Evolutionary conservation across 2,888 invertebrate species (phyloP).

Genomic region (Drosophila emarginata): DNA sequence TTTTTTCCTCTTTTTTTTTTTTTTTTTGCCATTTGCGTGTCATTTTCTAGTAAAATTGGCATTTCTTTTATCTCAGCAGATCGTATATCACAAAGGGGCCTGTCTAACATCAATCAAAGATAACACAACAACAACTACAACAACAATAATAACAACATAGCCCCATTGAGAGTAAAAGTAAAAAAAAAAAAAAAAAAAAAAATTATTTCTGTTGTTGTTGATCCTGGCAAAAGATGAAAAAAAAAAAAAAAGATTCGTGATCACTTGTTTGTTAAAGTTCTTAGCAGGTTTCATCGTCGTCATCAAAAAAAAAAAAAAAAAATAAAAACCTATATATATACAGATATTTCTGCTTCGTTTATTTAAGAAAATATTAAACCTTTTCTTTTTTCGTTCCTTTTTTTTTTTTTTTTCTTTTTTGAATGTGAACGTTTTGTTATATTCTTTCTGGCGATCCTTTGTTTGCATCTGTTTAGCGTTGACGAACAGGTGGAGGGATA

Average conservation of each 20-base stretch:
- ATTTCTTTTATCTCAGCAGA: conserved; percentile 58
- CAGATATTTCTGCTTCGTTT: conserved; percentile 69
- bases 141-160: not conserved
- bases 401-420: no score
- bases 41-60: conserved; percentile 71
- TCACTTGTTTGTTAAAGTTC: conserved; percentile 71
- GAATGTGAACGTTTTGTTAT: not conserved
- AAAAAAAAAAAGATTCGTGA: conserved; percentile 43
- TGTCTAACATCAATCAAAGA: conserved; percentile 61
- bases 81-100: conserved; percentile 52
- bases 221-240: conserved; percentile 18
- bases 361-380: conserved; percentile 67
- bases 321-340: no score
- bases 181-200: conserved; percentile 40
- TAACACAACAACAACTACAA: conserved; percentile 33
- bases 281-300: conserved; percentile 54
- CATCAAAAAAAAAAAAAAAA: conserved; percentile 29
- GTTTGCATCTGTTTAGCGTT: conserved; percentile 59
- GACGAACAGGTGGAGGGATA: conserved; percentile 63
- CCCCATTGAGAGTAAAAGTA: conserved; percentile 54
- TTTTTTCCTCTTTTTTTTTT: not conserved
- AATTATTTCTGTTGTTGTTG: not conserved
- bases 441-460: conserved; percentile 12
- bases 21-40: conserved; percentile 67
- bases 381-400: conserved; percentile 39